Evolutionary conservation across 2,888 invertebrate species (phyloP).

Genomic region (Lycocerus yunnanus): DNA sequence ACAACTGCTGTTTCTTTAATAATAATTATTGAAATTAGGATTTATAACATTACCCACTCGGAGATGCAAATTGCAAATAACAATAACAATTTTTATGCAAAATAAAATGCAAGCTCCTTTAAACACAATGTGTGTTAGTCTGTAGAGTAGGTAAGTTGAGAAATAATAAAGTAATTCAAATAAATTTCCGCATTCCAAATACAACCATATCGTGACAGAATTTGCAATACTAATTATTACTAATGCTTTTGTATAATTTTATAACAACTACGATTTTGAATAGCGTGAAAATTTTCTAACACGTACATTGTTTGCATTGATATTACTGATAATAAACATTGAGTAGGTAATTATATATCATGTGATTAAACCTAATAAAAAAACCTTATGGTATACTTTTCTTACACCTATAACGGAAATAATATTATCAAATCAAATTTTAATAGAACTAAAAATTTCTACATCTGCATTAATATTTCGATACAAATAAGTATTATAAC

Average conservation of each 20-base stretch:
- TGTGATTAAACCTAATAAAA: neutral
- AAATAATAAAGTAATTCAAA: slow-evolving; percentile 2
- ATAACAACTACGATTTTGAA: slow-evolving; percentile 18
- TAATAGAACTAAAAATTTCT: neutral
- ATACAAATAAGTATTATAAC: too few species aligned
- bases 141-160: neutral
- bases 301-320: slow-evolving; percentile 19
- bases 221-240: slow-evolving; percentile 18
- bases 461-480: too few species aligned
- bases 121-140: neutral
- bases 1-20: neutral
- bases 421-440: neutral
- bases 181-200: slow-evolving; percentile 25
- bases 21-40: neutral
- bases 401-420: neutral
- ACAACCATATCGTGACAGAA: slow-evolving; percentile 16
- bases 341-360: slow-evolving; percentile 8
- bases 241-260: slow-evolving; percentile 22
- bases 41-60: neutral
- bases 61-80: neutral
- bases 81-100: neutral
- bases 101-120: neutral
- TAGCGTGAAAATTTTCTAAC: slow-evolving; percentile 30
- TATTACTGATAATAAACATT: slow-evolving; percentile 17
- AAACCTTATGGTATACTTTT: neutral